Conservation (phyloP, 1,140 invertebrate species). For the Cyclargus thomasi region DNA sequence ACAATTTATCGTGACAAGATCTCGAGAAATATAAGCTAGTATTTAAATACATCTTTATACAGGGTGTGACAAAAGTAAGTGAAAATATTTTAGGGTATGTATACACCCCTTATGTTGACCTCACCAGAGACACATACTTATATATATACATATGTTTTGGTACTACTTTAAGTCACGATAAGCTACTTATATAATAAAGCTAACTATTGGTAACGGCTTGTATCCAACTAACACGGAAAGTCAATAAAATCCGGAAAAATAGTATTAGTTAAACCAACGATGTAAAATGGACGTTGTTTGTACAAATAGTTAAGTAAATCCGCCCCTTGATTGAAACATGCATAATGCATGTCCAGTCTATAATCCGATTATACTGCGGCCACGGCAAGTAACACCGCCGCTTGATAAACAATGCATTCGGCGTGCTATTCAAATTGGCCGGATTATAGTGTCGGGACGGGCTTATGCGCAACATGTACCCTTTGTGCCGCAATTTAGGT, state of each 20-base stretch:
- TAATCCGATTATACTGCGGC: constrained; percentile 9
- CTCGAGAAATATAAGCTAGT: no score
- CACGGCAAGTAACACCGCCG: constrained; percentile 6
- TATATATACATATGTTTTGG: no score
- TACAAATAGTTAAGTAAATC: constrained; percentile 2
- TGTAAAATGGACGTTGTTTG: constrained; percentile 5
- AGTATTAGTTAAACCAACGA: neutral
- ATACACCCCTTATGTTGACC: no score
- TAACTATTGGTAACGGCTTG: no score
- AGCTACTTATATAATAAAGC: no score
- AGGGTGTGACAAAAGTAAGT: no score
- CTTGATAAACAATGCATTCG: constrained; percentile 9
- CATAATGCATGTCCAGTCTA: constrained; percentile 11
- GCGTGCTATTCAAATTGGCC: constrained; percentile 10
- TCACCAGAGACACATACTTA: no score
- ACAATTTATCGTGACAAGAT: no score
- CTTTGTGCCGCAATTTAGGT: neutral
- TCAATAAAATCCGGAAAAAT: neutral
- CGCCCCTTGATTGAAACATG: constrained; percentile 12
- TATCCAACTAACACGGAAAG: no score
- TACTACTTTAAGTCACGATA: no score
- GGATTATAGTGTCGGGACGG: constrained; percentile 2
- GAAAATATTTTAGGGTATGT: no score
- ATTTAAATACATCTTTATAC: no score
- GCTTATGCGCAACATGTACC: constrained; percentile 11